These are phyloP conservation scores for Motacilla tschutschensis DNA, from an alignment of 2,113 vertebrate species.

Conservation along the genomic window DNA sequence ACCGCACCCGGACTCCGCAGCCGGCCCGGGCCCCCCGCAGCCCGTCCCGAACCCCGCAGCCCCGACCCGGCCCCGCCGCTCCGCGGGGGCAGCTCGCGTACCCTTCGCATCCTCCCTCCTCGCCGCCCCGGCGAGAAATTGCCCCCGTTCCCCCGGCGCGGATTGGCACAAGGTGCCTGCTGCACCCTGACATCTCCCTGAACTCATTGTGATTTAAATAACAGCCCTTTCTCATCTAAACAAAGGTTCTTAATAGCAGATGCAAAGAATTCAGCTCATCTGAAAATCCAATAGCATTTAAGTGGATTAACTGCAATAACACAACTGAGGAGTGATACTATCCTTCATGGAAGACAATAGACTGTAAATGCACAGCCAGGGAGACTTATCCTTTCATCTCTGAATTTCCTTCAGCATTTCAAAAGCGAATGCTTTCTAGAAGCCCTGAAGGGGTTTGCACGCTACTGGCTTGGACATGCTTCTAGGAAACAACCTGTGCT, in stretches of 20 bases:
- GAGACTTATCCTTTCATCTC: conserved; percentile 68
- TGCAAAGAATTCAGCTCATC: conserved; percentile 63
- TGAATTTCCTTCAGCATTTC: conserved; percentile 63
- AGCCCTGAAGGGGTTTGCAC: conserved; percentile 62
- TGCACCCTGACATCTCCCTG: conserved; percentile 50
- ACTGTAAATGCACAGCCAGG: conserved; percentile 66
- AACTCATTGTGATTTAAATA: conserved; percentile 65
- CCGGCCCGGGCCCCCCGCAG: background rate
- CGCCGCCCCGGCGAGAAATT: background rate
- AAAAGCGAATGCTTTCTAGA: conserved; percentile 65
- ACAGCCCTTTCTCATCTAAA: conserved; percentile 48
- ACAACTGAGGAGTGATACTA: conserved; percentile 57
- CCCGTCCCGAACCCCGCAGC: background rate
- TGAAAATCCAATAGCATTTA: conserved; percentile 70
- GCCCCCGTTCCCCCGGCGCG: background rate
- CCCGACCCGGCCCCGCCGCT: background rate
- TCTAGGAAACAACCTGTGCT: conserved; percentile 63
- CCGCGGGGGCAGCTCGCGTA: background rate
- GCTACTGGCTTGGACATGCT: conserved; percentile 62
- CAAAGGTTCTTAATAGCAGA: conserved; percentile 62
- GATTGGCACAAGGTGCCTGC: conserved; percentile 51
- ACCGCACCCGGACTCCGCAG: background rate
- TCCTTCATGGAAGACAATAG: conserved; percentile 65
- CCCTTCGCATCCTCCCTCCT: background rate
- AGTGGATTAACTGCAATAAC: conserved; percentile 74